Evolutionary conservation across 2,888 invertebrate species (phyloP).

Genomic region (Ernsta delagoae): DNA sequence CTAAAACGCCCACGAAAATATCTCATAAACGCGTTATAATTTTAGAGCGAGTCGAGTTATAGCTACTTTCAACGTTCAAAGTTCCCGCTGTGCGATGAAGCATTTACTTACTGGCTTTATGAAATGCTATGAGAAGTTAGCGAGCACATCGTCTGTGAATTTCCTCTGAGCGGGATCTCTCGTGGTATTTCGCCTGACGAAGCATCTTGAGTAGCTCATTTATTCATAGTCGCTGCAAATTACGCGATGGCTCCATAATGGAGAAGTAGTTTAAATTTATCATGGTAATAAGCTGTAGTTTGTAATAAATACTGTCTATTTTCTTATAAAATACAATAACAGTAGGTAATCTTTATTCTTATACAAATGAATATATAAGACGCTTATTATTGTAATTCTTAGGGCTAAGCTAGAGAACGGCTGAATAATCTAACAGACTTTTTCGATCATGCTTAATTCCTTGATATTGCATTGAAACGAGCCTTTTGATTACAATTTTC

Average conservation of each 20-base stretch:
- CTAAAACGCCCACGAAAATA: neutral
- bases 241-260: neutral
- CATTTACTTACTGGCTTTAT: slow-evolving; percentile 8
- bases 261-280: neutral
- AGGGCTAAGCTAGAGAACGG: too few species aligned
- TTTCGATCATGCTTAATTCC: too few species aligned
- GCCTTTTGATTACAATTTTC: too few species aligned
- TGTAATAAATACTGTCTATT: too few species aligned
- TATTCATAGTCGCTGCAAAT: slow-evolving; percentile 6
- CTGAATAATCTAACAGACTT: too few species aligned
- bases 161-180: neutral
- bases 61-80: neutral
- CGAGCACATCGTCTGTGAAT: slow-evolving; percentile 6
- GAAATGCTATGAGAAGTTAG: neutral
- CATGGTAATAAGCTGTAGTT: neutral
- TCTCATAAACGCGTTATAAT: neutral
- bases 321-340: too few species aligned
- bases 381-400: too few species aligned
- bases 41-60: neutral
- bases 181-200: neutral
- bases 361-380: too few species aligned
- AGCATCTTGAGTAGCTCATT: slow-evolving; percentile 9
- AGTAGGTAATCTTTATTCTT: too few species aligned
- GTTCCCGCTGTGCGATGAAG: slow-evolving; percentile 1
- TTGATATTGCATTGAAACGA: too few species aligned